Base-by-base conservation (phyloP, 2,888 invertebrate species). In the Pseudanteris insignis region DNA sequence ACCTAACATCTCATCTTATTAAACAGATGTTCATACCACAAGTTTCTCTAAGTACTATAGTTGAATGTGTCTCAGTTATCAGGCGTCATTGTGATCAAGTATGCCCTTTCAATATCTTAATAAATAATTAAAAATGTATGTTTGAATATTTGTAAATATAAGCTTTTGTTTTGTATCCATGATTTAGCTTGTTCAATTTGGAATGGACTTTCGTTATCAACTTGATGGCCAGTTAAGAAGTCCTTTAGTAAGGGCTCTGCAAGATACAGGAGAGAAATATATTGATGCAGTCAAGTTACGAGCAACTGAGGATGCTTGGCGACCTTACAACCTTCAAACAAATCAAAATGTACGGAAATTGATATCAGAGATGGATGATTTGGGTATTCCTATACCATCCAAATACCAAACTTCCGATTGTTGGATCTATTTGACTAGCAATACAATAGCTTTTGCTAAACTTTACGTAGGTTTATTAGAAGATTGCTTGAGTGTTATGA, bases 21-120 rank as follows among this genome's bases (percentile, higher is more conserved):
- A 91, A 92, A 73, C 92, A 96, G 81, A 89, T 96, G 37, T 92
- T 96, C 75, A 90, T 91, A 67, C 92, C 94, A 3, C 94, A 96
- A 80, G 90, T 92, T 46, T 87, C 90, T 5, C 81, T 96, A 70
- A 89, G 91, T 63, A 88, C 89, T 0, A 86, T 96, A 44, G 88
- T 94, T 3, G 93, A 93, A 75, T 94, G 94, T 80, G 90, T 96
- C 15, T 86, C 89, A 60, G 86, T 90, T 71, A 88, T 94, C 14
- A 85, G 92, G 69, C 85, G 84, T 55, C 90, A 91, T 71, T 91
- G 91, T 70, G 83, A 58, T 18, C 38, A 58, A n/a, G 58, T 32
- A n/a, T n/a, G n/a, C n/a, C n/a, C n/a, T n/a, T n/a, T n/a, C n/a
- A n/a, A n/a, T n/a, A n/a, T n/a, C n/a, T n/a, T n/a, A n/a, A n/a